Evolutionary conservation across 2,888 invertebrate genomes (phyloP), one percentile per base, ranked within the genome.

Genomic region (Oithona nana): DNA sequence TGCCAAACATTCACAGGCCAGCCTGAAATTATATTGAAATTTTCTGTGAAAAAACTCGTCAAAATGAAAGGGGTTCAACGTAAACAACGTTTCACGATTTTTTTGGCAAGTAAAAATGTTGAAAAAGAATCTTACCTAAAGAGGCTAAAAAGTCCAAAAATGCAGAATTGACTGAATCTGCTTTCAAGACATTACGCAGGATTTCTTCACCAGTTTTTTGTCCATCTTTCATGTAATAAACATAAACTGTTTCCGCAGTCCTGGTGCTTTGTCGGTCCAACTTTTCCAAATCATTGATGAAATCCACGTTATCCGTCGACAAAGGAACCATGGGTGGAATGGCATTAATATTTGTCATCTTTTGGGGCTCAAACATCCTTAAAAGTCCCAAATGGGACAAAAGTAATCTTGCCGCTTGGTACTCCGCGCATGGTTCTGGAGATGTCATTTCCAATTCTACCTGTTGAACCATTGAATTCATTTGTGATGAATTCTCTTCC

Each of bases 331-430:
- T 76, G 0, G 82, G 81, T 20, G 80, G 78, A 13, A 70, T 70
- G 6, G 66, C 63, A 16, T 39, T 39, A 16, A 64, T 60, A 49
- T 65, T 63, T 2, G 63, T 58, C 13, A 61, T 63, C 57, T 65
- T 60, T 64, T 61, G 78, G 48, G 78, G 73, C 49, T 83, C 81
- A 62, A 76, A 75, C 48, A 76, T 69, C 6, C 77, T 76, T 22
- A 97, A 75, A 69, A 94, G 86, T 0, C 97, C 97, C 73, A 97
- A 92, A 74, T 97, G 93, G 2, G 94, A 92, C 22, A 98, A 76
- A 72, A 98, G 92, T 28, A 97, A 76, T 58, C 97, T 79, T 1
- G 95, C 89, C 0, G 95, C 93, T 75, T 95, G 93, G 71, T 94
- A 95, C 71, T 93, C 92, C 63, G 88, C 85, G 68, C 87, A 87